phyloP scores from a whole-genome alignment of 1,140 invertebrate genomes.

The Arctopsyche grandis region DNA sequence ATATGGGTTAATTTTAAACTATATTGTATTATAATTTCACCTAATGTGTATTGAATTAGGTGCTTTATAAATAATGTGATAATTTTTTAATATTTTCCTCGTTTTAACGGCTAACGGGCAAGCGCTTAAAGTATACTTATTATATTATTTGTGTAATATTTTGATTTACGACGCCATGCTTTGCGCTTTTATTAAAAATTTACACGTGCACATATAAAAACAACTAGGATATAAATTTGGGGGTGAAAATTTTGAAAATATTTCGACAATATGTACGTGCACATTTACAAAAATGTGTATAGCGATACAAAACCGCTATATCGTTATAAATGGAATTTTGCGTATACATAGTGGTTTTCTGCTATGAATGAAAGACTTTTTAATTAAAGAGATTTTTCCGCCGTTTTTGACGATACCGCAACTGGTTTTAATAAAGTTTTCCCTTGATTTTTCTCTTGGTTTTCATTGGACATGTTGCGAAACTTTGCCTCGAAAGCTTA shows the following conservation, averaged over 20 bases:
- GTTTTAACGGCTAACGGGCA: too few species aligned
- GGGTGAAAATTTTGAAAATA: background rate
- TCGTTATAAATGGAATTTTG: too few species aligned
- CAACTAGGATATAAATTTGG: background rate
- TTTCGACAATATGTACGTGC: too few species aligned
- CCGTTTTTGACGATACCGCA: background rate
- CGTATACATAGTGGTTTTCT: background rate
- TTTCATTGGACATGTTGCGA: too few species aligned
- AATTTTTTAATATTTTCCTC: too few species aligned
- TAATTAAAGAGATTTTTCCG: slow-evolving; percentile 8
- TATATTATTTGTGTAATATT: background rate
- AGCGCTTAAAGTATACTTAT: too few species aligned
- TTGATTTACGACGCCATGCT: background rate
- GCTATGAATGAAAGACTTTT: background rate
- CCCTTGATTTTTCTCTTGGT: background rate
- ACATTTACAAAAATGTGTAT: too few species aligned
- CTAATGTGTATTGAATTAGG: too few species aligned
- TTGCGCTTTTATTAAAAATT: slow-evolving; percentile 1
- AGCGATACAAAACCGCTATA: background rate
- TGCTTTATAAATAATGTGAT: too few species aligned
- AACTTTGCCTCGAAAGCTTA: too few species aligned
- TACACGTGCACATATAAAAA: background rate
- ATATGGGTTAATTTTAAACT: too few species aligned
- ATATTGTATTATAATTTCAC: too few species aligned
- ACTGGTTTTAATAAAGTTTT: background rate